phyloP scores from a whole-genome alignment of 2,797 vertebrate species.

The Cossypha caffra region DNA sequence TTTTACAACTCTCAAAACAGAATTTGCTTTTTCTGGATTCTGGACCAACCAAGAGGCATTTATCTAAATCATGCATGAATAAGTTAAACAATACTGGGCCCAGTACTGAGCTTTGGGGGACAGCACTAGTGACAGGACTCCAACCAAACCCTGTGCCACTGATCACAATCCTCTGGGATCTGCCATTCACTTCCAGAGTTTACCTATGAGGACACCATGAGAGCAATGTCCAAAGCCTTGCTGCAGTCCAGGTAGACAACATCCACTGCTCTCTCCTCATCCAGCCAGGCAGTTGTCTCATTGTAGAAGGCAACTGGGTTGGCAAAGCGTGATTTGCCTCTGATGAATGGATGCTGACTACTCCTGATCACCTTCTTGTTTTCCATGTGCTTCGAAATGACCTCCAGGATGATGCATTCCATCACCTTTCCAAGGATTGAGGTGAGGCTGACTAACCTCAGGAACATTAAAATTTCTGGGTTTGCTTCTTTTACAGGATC shows the following conservation, averaged over 20 bases:
- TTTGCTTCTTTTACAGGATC: not conserved
- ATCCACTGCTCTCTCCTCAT: not conserved
- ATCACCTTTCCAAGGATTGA: not conserved
- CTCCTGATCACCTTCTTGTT: not conserved
- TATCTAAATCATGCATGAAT: not conserved
- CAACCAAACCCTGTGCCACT: not conserved
- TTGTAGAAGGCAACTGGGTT: accelerated
- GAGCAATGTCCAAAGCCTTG: not conserved
- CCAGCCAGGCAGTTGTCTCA: not conserved
- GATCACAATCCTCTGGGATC: not conserved
- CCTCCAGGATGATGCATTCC: not conserved
- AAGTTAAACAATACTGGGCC: not conserved
- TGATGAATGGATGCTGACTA: not conserved
- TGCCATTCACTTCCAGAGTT: not conserved
- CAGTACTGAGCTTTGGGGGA: not conserved
- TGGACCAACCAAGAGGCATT: not conserved
- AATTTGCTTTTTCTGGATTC: not conserved
- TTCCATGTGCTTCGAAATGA: not conserved
- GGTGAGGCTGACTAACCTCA: not conserved
- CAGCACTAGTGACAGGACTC: not conserved
- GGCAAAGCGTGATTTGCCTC: not conserved
- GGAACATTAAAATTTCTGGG: not conserved
- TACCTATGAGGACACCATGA: not conserved
- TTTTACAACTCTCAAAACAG: not conserved
- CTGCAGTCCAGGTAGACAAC: not conserved